Percentiles rank a stretch among this genome's conserved stretches.
Evolutionary conservation across 2,888 invertebrate genomes (phyloP).

Genomic region (Amiota minor): DNA sequence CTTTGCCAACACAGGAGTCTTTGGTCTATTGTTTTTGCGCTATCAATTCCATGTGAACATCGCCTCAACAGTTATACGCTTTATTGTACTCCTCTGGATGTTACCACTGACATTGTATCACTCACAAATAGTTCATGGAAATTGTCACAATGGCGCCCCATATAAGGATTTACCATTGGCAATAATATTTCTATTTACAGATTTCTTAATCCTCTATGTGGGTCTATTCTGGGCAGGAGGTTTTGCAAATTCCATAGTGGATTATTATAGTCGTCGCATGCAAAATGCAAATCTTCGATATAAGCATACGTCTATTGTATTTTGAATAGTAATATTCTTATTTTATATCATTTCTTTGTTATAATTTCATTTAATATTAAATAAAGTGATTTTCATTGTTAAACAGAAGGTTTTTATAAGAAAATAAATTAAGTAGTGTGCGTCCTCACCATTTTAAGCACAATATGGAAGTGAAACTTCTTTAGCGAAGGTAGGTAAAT

Average conservation of each 20-base stretch:
- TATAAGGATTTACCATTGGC: slow-evolving; percentile 47
- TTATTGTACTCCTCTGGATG: slow-evolving; percentile 7
- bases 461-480: too few species aligned
- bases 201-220: slow-evolving; percentile 44
- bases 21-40: slow-evolving; percentile 13
- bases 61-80: neutral
- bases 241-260: slow-evolving; percentile 18
- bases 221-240: slow-evolving; percentile 23
- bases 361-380: too few species aligned
- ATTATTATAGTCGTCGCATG: neutral
- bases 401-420: too few species aligned
- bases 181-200: slow-evolving; percentile 45
- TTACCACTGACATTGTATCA: slow-evolving; percentile 49
- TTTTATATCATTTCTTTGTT: too few species aligned
- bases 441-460: too few species aligned
- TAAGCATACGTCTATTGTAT: too few species aligned
- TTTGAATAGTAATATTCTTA: too few species aligned
- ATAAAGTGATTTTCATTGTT: too few species aligned
- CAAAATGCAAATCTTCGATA: neutral
- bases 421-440: too few species aligned
- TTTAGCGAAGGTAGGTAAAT: too few species aligned
- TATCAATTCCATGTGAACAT: neutral
- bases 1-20: neutral
- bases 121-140: slow-evolving; percentile 48
- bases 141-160: slow-evolving; percentile 31